Evolutionary conservation across 2,888 invertebrate species (phyloP).

Genomic region (Eristalinus sepulchralis): DNA sequence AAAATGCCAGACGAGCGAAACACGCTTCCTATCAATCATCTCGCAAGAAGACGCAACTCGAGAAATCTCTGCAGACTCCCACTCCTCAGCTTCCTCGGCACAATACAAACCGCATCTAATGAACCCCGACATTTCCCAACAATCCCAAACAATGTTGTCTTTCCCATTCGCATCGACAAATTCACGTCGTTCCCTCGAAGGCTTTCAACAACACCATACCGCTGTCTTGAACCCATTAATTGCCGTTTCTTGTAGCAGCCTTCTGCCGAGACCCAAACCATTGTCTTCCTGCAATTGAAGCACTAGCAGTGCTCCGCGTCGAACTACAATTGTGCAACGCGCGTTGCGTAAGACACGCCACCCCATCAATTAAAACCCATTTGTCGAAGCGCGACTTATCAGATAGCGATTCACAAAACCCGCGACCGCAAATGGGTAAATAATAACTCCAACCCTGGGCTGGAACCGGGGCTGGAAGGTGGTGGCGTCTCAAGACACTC

Average conservation of each 20-base stretch:
- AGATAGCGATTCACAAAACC: slow-evolving; percentile 23
- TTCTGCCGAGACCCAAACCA: neutral
- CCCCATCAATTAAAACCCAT: slow-evolving; percentile 35
- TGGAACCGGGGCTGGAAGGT: neutral
- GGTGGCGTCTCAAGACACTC: neutral
- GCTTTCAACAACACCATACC: neutral
- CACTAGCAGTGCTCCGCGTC: neutral
- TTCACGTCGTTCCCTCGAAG: neutral
- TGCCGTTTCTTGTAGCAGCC: slow-evolving; percentile 20
- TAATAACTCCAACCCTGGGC: slow-evolving; percentile 39
- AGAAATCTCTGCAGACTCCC: neutral
- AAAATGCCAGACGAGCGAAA: neutral
- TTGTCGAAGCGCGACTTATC: slow-evolving; percentile 24
- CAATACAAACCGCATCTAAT: neutral
- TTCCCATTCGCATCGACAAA: neutral
- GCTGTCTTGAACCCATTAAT: neutral
- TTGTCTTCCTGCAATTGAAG: slow-evolving; percentile 21
- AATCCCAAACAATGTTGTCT: neutral
- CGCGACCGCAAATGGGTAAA: slow-evolving; percentile 50
- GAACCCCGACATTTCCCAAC: neutral
- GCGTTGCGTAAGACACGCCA: slow-evolving; percentile 33
- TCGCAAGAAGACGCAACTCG: neutral
- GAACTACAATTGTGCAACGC: neutral
- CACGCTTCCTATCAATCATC: neutral
- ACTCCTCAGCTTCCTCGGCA: neutral